Evolutionary conservation across 2,888 invertebrate genomes (phyloP).

Genomic region (Yponomeuta malinellus): DNA sequence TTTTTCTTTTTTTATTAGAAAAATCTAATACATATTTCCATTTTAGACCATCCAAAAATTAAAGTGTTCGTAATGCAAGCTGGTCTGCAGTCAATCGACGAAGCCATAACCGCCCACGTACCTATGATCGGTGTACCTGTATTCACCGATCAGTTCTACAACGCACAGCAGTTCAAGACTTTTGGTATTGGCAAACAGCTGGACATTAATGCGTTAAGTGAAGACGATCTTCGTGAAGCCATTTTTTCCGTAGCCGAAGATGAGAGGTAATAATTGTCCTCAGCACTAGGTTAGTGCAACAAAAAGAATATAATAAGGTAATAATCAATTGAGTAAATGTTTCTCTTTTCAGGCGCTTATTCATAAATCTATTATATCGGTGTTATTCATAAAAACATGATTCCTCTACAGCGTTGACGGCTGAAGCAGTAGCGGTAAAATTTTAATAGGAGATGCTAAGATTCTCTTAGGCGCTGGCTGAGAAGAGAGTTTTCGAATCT

Average conservation of each 20-base stretch:
- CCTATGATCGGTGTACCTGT: slow-evolving; percentile 12
- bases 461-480: too few relatives aligned
- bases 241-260: slow-evolving; percentile 13
- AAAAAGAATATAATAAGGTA: background rate
- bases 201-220: slow-evolving; percentile 10
- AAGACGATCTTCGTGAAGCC: slow-evolving; percentile 10
- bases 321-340: background rate
- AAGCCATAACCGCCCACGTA: slow-evolving; percentile 16
- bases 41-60: slow-evolving; percentile 15
- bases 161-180: slow-evolving; percentile 13
- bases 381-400: too few relatives aligned
- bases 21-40: too few relatives aligned
- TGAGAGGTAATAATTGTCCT: slow-evolving; percentile 7
- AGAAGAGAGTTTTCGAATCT: too few relatives aligned
- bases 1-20: too few relatives aligned
- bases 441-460: too few relatives aligned
- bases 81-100: slow-evolving; percentile 16
- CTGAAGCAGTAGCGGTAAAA: too few relatives aligned
- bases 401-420: too few relatives aligned
- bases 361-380: too few relatives aligned
- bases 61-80: slow-evolving; percentile 18
- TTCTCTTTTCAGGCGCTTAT: too few relatives aligned
- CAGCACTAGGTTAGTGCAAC: too few relatives aligned
- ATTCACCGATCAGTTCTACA: slow-evolving; percentile 17
- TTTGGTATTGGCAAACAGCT: slow-evolving; percentile 16